Percentiles rank a stretch among this genome's conserved stretches.
Evolutionary conservation across 2,113 vertebrate species (phyloP).

Genomic region (Gallinago paraguaiae): DNA sequence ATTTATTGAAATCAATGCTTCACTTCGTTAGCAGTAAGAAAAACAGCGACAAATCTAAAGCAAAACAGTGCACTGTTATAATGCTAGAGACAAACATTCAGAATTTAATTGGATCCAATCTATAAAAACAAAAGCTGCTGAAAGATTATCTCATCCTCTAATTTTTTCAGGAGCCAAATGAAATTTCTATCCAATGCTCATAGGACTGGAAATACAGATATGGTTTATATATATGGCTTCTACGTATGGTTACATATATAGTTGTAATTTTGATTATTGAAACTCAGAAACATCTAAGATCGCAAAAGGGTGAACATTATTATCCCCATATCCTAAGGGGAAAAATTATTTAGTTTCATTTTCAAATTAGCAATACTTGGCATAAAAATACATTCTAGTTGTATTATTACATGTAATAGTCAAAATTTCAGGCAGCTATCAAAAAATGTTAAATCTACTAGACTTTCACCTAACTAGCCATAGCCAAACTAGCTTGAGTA

Average conservation of each 20-base stretch:
- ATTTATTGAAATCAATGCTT: background rate
- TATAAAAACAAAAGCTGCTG: background rate
- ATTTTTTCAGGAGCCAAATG: background rate
- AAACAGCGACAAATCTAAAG: background rate
- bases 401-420: background rate
- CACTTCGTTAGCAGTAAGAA: background rate
- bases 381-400: background rate
- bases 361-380: background rate
- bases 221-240: background rate
- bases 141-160: background rate
- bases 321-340: background rate
- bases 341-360: background rate
- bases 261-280: background rate
- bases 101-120: background rate
- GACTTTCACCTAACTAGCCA: background rate
- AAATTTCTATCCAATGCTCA: background rate
- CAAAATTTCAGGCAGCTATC: background rate
- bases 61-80: background rate
- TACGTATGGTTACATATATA: background rate
- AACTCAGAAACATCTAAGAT: background rate
- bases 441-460: background rate
- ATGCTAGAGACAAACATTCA: background rate
- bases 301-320: background rate
- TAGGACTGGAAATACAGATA: background rate
- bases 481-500: background rate